A percentile compares a stretch with the other conserved stretches of the same genome.
Evolutionary conservation across 2,888 invertebrate genomes (phyloP).

Genomic region (Ophion costatus): DNA sequence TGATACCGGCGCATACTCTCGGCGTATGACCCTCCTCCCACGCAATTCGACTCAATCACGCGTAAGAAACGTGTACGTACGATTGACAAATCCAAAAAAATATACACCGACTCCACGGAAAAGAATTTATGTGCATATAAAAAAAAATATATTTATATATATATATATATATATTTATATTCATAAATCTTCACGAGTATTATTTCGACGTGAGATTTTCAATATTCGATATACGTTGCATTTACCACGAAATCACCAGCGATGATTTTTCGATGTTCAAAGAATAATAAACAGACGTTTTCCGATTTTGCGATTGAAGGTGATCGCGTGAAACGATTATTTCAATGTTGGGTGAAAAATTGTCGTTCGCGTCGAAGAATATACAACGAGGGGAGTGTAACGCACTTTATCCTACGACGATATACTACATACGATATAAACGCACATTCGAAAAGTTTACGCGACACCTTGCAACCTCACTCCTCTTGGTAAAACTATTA

Average conservation of each 20-base stretch:
- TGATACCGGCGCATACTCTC: constrained; percentile 45
- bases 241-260: background rate
- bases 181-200: background rate
- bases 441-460: constrained; percentile 52
- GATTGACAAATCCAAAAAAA: constrained; percentile 41
- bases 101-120: constrained; percentile 6
- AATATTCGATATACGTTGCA: background rate
- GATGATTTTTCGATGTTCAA: background rate
- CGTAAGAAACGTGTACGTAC: constrained; percentile 46
- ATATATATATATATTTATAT: background rate
- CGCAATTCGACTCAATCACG: constrained; percentile 57
- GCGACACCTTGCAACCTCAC: background rate
- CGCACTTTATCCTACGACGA: constrained; percentile 56
- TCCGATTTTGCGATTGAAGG: constrained; percentile 4
- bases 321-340: constrained; percentile 8
- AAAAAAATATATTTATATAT: background rate
- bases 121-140: background rate
- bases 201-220: background rate
- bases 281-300: background rate
- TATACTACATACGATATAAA: constrained; percentile 62
- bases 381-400: constrained; percentile 58
- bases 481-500: constrained; percentile 59
- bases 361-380: constrained; percentile 64
- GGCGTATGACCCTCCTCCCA: constrained; percentile 40
- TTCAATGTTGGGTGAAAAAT: constrained; percentile 41